phyloP scores from a whole-genome alignment of 35 echinoderm and acorn worm genomes.

The Amphiura filiformis region DNA sequence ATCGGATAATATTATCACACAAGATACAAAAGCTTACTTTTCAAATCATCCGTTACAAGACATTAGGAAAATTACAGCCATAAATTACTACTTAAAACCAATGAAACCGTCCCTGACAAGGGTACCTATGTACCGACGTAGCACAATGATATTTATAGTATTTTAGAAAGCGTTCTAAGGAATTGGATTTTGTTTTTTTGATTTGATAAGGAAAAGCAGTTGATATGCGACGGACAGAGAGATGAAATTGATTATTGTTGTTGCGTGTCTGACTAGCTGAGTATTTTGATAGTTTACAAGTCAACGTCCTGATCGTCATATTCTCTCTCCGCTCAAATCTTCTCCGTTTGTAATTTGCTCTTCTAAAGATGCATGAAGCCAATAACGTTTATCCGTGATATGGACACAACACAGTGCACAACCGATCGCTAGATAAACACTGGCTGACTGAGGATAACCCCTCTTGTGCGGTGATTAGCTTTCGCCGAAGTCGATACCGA shows the following conservation, averaged over 20 bases:
- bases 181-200: background rate
- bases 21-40: too few species aligned
- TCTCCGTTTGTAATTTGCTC: background rate
- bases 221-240: too few species aligned
- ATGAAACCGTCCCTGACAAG: too few species aligned
- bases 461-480: background rate
- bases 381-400: conserved; percentile 2
- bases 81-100: too few species aligned
- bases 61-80: too few species aligned
- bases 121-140: too few species aligned
- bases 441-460: background rate
- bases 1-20: too few species aligned
- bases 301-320: background rate
- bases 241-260: background rate
- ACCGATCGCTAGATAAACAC: conserved; percentile 1
- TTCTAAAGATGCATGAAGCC: background rate
- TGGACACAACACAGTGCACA: conserved; percentile 5
- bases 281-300: conserved; percentile 4
- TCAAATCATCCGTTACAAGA: too few species aligned
- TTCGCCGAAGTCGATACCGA: conserved; percentile 2
- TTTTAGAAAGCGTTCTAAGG: too few species aligned
- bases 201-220: background rate
- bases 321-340: background rate
- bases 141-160: too few species aligned
- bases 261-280: background rate